Percentiles rank a stretch among this genome's conserved stretches.
Evolutionary conservation across 2,113 vertebrate genomes (phyloP).

Genomic region (Oncorhynchus clarkii): DNA sequence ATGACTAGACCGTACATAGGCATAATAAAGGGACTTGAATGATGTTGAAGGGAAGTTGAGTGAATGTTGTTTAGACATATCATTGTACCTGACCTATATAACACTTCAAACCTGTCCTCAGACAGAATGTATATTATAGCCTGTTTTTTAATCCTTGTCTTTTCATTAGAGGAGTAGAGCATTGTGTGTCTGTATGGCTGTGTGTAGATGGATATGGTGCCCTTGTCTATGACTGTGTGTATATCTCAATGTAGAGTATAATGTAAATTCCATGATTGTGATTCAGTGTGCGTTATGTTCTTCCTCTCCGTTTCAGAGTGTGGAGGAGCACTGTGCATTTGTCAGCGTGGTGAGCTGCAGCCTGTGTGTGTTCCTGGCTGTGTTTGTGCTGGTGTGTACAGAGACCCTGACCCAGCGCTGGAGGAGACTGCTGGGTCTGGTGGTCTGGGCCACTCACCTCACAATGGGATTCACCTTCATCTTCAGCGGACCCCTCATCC

Average conservation of each 20-base stretch:
- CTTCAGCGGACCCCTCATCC: slow-evolving; percentile 58
- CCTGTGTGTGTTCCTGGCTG: slow-evolving; percentile 79
- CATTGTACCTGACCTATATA: not conserved
- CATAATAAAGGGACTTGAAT: too few relatives aligned
- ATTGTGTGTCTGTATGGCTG: slow-evolving; percentile 4
- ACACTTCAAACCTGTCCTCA: not conserved
- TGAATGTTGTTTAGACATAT: too few relatives aligned
- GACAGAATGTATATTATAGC: not conserved
- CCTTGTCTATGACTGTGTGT: not conserved
- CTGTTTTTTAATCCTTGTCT: not conserved
- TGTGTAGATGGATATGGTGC: not conserved
- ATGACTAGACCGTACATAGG: not conserved
- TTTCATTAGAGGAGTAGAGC: too few relatives aligned
- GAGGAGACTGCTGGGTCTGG: slow-evolving; percentile 77
- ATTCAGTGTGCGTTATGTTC: not conserved
- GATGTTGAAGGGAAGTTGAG: too few relatives aligned
- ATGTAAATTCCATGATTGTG: too few relatives aligned
- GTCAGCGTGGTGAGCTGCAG: slow-evolving; percentile 76
- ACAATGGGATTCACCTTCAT: slow-evolving; percentile 84
- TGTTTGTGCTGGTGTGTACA: slow-evolving; percentile 82
- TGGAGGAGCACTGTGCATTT: slow-evolving; percentile 67
- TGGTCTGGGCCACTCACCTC: slow-evolving; percentile 85
- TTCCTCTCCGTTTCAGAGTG: slow-evolving; percentile 53
- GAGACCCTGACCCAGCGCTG: slow-evolving; percentile 82
- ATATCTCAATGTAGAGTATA: slow-evolving; percentile 1